Conservation (phyloP, 2,113 vertebrate species). For the Agelaius tricolor region DNA sequence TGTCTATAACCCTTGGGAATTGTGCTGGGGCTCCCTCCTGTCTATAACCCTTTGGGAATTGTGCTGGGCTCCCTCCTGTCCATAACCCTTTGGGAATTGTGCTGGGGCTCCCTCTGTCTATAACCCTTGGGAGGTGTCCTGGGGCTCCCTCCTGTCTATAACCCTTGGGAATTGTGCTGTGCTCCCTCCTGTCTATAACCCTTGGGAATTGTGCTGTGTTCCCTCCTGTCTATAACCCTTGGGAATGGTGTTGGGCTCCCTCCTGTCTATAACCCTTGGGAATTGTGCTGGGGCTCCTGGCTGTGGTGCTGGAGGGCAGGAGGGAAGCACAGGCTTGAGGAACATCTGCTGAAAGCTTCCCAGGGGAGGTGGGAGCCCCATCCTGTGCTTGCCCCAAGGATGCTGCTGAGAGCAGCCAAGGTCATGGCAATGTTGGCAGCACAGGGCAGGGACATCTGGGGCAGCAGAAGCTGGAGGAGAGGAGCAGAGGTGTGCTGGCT, state of each 20-base stretch:
- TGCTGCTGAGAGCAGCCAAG: neutral
- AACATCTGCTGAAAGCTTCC: neutral
- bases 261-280: neutral
- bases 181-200: no score
- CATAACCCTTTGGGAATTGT: no score
- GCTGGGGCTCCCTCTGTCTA: no score
- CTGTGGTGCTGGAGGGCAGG: neutral
- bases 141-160: neutral
- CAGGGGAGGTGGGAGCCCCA: neutral
- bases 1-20: no score
- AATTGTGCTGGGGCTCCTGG: fast-evolving
- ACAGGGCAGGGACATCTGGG: fast-evolving
- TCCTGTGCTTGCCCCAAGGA: neutral
- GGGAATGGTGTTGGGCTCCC: neutral
- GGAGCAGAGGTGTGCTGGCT: neutral
- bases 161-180: no score
- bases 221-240: no score
- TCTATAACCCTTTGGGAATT: no score
- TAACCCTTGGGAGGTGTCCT: fast-evolving
- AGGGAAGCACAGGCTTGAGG: neutral
- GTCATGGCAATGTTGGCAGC: fast-evolving
- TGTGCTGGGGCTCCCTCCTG: no score
- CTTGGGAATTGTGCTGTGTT: no score
- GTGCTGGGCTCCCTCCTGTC: no score
- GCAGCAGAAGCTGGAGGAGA: neutral